Evolutionary conservation across 2,888 invertebrate genomes (phyloP).

Genomic region (Dicranocentrus wangi): DNA sequence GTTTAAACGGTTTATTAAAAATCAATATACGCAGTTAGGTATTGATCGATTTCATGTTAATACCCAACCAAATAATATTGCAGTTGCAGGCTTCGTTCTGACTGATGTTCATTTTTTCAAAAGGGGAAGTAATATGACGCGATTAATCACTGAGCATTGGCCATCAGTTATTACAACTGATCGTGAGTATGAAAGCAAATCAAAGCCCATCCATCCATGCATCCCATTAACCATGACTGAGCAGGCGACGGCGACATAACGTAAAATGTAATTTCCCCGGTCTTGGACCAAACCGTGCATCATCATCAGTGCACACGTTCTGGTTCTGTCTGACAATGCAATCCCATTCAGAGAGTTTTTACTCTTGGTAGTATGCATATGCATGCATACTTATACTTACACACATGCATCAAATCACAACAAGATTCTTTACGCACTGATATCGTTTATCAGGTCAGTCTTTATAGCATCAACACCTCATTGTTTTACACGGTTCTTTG

Average conservation of each 20-base stretch:
- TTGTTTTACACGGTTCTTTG: too few relatives aligned
- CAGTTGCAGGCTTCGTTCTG: too few relatives aligned
- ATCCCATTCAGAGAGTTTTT: background rate
- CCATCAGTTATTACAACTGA: background rate
- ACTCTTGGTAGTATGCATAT: too few relatives aligned
- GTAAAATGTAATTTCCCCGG: constrained; percentile 40
- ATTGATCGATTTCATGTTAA: too few relatives aligned
- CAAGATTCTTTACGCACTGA: constrained; percentile 15
- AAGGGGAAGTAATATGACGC: constrained; percentile 28
- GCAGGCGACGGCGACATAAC: constrained; percentile 23
- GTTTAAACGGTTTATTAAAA: too few relatives aligned
- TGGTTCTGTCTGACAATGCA: background rate
- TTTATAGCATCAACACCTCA: constrained; percentile 5
- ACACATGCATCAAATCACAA: background rate
- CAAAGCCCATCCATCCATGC: constrained; percentile 51
- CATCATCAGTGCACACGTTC: constrained; percentile 28
- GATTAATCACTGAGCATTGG: background rate
- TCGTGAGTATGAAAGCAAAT: background rate
- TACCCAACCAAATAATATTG: too few relatives aligned
- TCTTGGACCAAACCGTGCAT: background rate
- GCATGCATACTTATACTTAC: background rate
- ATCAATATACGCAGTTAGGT: too few relatives aligned
- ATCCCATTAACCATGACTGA: constrained; percentile 44
- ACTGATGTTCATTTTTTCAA: too few relatives aligned
- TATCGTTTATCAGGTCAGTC: constrained; percentile 40